Base-by-base conservation (phyloP, 37 sponge, comb jelly and placozoan species). In the Tethya wilhelma region DNA sequence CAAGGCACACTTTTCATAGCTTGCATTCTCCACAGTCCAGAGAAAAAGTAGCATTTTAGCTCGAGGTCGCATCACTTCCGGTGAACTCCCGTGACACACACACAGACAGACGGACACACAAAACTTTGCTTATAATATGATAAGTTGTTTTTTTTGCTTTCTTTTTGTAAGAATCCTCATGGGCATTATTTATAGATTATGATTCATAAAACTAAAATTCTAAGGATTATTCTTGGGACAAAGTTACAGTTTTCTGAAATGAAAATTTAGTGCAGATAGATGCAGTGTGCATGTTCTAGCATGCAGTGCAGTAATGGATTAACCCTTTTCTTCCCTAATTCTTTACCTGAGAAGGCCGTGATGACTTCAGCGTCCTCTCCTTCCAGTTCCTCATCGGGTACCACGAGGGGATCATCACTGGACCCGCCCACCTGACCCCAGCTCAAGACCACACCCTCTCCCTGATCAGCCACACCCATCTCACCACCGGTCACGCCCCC, bases 281-380 rank as follows among this genome's bases (percentile, higher is more conserved):
- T 49, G 9, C 53, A 49, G 53, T 49, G 14, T 49, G 53, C 53
- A 49, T 49, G 53, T 49, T 49, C 9, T 14, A 49, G 9, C 9
- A 19, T 19, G 53, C 14, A 9, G 14, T 9, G 14, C 53, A 49
- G 53, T 14, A 19, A 14, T 49, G 53, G 53, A 49, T 49, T 9
- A 29, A 38, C 44, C 38, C 9, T n/a, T 40, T 4, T n/a, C 20
- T 32, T 34, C 40, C 64, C 14, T 46, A 6, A 1, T 30, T 1
- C 1, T 69, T 12, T 1, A 87, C 81, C 89, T 33, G 89, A 74
- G 46, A 84, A 84, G 56, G 74, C 82, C 17, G 76, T 8, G 12
- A 73, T 77, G 58, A 85, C 64, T 43, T 90, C 91, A 41, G 53
- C 43, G 44, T 90, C 87, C 30, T 90, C 91, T 45, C 87, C 87